Evolutionary conservation across 2,888 invertebrate genomes (phyloP).

Genomic region (Cantharis flavilabris): DNA sequence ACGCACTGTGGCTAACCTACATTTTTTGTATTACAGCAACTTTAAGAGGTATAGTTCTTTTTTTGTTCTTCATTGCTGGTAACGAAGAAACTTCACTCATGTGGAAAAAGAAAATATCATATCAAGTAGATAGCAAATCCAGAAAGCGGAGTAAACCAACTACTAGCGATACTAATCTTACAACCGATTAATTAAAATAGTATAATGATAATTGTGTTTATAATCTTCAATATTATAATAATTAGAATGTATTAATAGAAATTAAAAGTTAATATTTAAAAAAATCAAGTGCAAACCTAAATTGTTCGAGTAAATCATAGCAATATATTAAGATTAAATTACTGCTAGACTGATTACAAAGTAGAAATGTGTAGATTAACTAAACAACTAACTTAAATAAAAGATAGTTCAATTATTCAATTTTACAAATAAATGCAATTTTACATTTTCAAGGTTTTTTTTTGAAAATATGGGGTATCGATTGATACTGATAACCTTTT

Average conservation of each 20-base stretch:
- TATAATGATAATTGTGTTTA: background rate
- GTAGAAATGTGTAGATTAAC: too few relatives aligned
- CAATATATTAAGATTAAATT: too few relatives aligned
- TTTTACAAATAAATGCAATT: background rate
- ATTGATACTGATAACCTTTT: background rate
- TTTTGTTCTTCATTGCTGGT: slow-evolving; percentile 61
- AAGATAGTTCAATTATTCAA: too few relatives aligned
- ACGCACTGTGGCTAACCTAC: slow-evolving; percentile 46
- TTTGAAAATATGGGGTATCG: background rate
- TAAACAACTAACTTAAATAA: too few relatives aligned
- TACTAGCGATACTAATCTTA: background rate
- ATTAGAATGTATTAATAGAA: too few relatives aligned
- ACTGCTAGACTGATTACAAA: too few relatives aligned
- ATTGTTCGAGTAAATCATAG: background rate
- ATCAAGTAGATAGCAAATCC: background rate
- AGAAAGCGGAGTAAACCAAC: background rate
- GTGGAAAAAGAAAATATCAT: slow-evolving; percentile 37
- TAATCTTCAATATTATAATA: background rate
- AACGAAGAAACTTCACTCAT: slow-evolving; percentile 62
- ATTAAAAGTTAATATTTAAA: too few relatives aligned
- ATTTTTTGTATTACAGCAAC: slow-evolving; percentile 59
- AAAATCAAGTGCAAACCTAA: too few relatives aligned
- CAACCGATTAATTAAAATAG: background rate
- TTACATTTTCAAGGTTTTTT: background rate
- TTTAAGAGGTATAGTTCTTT: slow-evolving; percentile 61